A percentile compares a stretch with the other conserved stretches of the same genome.
These are phyloP conservation scores for Halisarca cf. caerulea DNA, from an alignment of 37 sponge, comb jelly and placozoan species.

Conservation along the genomic window DNA sequence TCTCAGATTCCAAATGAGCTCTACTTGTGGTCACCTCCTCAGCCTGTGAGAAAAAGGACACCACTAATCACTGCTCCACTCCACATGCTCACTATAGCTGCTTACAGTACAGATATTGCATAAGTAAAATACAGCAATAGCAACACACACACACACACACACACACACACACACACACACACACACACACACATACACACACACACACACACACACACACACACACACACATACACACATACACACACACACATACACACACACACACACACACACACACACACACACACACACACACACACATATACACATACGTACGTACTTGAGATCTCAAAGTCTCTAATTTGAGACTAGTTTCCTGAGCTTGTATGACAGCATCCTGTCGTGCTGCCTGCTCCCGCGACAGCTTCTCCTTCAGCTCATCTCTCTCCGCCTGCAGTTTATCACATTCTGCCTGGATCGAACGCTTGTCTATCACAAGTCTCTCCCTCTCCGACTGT, in stretches of 20 bases:
- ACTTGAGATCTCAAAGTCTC: not conserved
- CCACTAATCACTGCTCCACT: not conserved
- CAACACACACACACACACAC: slow-evolving; percentile 22
- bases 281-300: slow-evolving; percentile 33
- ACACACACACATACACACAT: slow-evolving; percentile 1
- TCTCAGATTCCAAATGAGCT: not conserved
- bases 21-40: too few species aligned
- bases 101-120: too few species aligned
- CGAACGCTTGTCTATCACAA: slow-evolving; percentile 40
- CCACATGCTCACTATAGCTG: too few species aligned
- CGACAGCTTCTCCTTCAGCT: slow-evolving; percentile 13
- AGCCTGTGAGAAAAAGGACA: not conserved
- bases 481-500: slow-evolving; percentile 33
- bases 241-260: not conserved
- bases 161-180: slow-evolving; percentile 14
- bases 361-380: slow-evolving; percentile 15
- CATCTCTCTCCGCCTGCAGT: slow-evolving; percentile 21
- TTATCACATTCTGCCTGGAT: slow-evolving; percentile 47
- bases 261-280: slow-evolving; percentile 28
- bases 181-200: slow-evolving; percentile 6
- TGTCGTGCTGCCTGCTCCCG: slow-evolving; percentile 18
- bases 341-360: not conserved
- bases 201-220: slow-evolving; percentile 10
- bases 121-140: too few species aligned
- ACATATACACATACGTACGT: not conserved